Percentiles rank a stretch among this genome's conserved stretches.
These are phyloP conservation scores for Drosophila sucinea DNA, from an alignment of 1,140 invertebrate species.

Conservation along the genomic window DNA sequence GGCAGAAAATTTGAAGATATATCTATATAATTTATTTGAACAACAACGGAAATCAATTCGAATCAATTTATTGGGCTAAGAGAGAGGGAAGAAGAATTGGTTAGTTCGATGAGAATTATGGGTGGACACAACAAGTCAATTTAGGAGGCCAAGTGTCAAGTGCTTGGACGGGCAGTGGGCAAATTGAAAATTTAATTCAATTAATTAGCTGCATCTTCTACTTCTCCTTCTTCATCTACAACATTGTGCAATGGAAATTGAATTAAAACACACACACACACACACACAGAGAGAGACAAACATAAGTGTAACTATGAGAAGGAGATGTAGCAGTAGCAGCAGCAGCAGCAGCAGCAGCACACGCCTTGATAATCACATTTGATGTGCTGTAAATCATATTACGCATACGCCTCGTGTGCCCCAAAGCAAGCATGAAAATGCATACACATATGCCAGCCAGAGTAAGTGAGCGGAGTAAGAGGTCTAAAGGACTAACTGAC, in stretches of 20 bases:
- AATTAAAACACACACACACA: constrained; percentile 61
- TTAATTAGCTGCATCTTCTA: constrained; percentile 59
- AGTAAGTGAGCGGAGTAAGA: not conserved
- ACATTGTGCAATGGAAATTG: constrained; percentile 63
- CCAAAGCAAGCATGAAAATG: constrained; percentile 55
- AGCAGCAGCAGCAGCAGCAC: constrained; percentile 4
- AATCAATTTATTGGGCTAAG: constrained; percentile 11
- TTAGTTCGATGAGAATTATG: not conserved
- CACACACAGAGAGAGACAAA: constrained; percentile 2
- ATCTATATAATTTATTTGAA: constrained; percentile 19
- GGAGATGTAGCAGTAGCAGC: not conserved
- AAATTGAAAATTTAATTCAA: constrained; percentile 81
- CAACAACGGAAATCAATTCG: constrained; percentile 29
- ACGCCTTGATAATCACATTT: constrained; percentile 65
- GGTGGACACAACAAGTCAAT: not conserved
- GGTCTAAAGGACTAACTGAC: constrained; percentile 1
- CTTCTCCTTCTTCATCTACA: constrained; percentile 11
- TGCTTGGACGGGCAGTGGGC: constrained; percentile 25
- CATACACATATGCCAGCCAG: not conserved
- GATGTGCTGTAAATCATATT: constrained; percentile 75
- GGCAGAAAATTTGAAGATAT: constrained; percentile 59
- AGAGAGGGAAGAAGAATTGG: not conserved
- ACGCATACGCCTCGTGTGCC: constrained; percentile 66
- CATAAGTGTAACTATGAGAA: constrained; percentile 8
- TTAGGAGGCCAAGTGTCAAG: constrained; percentile 27